Conservation (phyloP, 2,797 vertebrate genomes). For the Gymnoscopelus microlampas region DNA sequence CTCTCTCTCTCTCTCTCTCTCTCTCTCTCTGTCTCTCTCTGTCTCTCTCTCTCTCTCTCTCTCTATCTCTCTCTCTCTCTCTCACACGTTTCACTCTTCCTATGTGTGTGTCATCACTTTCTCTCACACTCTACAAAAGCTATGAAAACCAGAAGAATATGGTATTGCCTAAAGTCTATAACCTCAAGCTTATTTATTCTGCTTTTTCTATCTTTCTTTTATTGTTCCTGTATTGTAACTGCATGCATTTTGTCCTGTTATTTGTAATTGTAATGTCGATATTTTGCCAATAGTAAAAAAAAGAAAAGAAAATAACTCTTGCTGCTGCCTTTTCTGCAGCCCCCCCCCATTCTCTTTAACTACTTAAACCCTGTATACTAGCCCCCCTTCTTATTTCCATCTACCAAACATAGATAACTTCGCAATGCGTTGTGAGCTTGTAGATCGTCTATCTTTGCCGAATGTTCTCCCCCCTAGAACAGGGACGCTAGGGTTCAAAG, state of each 20-base stretch:
- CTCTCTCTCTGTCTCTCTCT: conserved; percentile 58
- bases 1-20: conserved; percentile 58
- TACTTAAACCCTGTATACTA: too few species aligned
- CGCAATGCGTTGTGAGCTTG: too few species aligned
- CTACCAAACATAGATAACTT: too few species aligned
- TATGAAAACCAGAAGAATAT: neutral
- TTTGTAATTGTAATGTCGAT: too few species aligned
- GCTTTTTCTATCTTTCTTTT: conserved; percentile 9
- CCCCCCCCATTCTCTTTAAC: too few species aligned
- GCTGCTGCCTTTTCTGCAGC: too few species aligned
- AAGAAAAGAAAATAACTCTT: too few species aligned
- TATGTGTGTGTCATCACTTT: conserved; percentile 8
- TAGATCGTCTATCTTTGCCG: neutral
- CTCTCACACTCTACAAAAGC: neutral
- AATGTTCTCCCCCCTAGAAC: neutral
- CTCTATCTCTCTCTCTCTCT: conserved; percentile 56
- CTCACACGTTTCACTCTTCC: conserved; percentile 12
- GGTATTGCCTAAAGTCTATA: neutral
- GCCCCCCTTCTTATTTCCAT: too few species aligned
- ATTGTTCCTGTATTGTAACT: neutral
- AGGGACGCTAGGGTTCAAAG: neutral
- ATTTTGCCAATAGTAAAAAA: too few species aligned
- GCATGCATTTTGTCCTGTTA: too few species aligned
- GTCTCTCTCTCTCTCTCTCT: conserved; percentile 5
- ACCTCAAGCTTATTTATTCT: neutral